Base-by-base conservation (phyloP, 2,797 vertebrate species). In the Halcyon smyrnensis region DNA sequence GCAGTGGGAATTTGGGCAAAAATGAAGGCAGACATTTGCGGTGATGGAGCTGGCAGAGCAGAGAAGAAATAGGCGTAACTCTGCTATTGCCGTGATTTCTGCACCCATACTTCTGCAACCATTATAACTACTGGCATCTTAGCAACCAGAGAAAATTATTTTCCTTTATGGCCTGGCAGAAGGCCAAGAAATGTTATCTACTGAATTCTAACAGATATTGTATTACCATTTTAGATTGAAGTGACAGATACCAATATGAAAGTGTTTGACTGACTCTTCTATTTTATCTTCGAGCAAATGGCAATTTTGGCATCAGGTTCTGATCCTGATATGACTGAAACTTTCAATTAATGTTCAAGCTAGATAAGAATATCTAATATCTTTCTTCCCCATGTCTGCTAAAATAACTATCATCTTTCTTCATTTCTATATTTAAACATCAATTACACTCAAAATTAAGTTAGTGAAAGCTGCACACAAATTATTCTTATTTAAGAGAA, bases 381-480 rank as follows among this genome's bases (percentile, higher is more conserved):
- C 80, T 89, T 90, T 92, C 65, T 84, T 92, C 15, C 5, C 24
- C 11, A 7, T 65, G 83, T 28, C 77, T 93, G 57, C 69, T 87
- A 91, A 84, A 94, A 88, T 78, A 43, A 65, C 30, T 63, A 84
- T 76, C 43, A 32, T 94, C 75, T 92, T 90, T 73, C 39, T 94
- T 95, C 95, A 86, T 94, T 96, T 96, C 94, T 95, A 94, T 95
- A 91, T 95, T 95, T 96, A 96, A 95, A 93, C 59, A 76, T 73
- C 93, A 94, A 93, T 97, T 93, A 89, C 41, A 62, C 25, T 86
- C 73, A 69, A 77, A 95, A 96, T 87, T 96, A 79, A 91, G 36
- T 69, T 79, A 87, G 54, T 37, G 59, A 82, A 93, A 95, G 70
- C 30, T 93, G 63, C 83, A 90, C 63, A 88, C 37, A 81, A 93